A percentile compares a stretch with the other conserved stretches of the same genome.
Evolutionary conservation across 2,888 invertebrate species (phyloP).

Genomic region (Caenorhabditis uteleia): DNA sequence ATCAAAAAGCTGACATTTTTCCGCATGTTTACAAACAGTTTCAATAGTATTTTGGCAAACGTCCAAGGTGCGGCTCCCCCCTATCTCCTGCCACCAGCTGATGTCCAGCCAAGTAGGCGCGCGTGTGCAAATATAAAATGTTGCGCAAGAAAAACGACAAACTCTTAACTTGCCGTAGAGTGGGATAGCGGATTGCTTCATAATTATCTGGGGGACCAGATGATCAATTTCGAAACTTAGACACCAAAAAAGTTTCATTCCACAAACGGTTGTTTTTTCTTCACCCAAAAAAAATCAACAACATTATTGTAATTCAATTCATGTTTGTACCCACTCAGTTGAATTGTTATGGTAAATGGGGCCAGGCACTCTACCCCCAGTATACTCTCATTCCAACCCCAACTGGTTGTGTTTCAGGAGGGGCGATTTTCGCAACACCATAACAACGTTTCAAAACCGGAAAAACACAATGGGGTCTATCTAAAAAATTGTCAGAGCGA

Average conservation of each 20-base stretch:
- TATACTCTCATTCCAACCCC: too few species aligned
- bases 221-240: too few species aligned
- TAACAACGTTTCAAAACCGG: constrained; percentile 42
- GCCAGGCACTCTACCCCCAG: not conserved
- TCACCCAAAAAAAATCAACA: too few species aligned
- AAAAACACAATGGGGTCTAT: constrained; percentile 14
- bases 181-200: too few species aligned
- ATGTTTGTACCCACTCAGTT: too few species aligned
- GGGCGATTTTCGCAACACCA: too few species aligned
- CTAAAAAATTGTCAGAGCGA: constrained; percentile 1
- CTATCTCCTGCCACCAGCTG: constrained; percentile 25
- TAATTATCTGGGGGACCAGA: too few species aligned
- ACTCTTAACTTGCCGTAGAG: not conserved
- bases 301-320: too few species aligned
- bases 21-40: not conserved
- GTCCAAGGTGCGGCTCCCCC: constrained; percentile 4
- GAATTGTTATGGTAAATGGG: not conserved
- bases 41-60: constrained; percentile 4
- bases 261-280: too few species aligned
- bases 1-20: too few species aligned
- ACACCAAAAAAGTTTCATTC: too few species aligned
- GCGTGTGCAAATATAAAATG: constrained; percentile 30
- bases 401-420: too few species aligned
- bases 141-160: not conserved
- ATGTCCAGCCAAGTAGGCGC: constrained; percentile 38